Percentiles rank a stretch among this genome's conserved stretches.
These are phyloP conservation scores for Eumacrocentrus americanus DNA, from an alignment of 2,888 invertebrate genomes.

Conservation along the genomic window DNA sequence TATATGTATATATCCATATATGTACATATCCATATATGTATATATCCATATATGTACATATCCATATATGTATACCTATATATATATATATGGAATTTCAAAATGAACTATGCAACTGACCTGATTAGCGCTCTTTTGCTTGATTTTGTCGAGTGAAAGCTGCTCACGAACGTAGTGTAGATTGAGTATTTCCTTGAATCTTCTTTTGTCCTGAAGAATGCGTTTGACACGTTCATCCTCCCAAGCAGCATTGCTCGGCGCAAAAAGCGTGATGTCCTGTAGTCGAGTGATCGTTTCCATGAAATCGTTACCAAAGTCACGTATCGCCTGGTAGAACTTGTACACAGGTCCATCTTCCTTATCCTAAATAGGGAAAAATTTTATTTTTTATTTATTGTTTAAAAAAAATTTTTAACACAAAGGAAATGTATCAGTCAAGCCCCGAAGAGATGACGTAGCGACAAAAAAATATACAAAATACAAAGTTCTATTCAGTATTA, in stretches of 20 bases:
- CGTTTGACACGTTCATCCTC: constrained; percentile 75
- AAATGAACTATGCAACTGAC: constrained; percentile 62
- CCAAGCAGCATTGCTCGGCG: constrained; percentile 89
- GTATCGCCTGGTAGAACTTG: constrained; percentile 82
- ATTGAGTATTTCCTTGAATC: constrained; percentile 77
- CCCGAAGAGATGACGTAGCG: no score
- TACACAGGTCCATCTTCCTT: constrained; percentile 78
- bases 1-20: not conserved
- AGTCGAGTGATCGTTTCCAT: constrained; percentile 73
- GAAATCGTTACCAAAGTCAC: constrained; percentile 78
- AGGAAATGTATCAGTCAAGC: not conserved
- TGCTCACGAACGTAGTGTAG: constrained; percentile 82
- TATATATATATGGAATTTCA: not conserved
- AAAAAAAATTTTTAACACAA: not conserved
- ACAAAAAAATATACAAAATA: no score
- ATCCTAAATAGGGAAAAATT: constrained; percentile 63
- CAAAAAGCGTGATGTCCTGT: constrained; percentile 83
- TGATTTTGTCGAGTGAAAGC: constrained; percentile 77
- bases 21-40: not conserved
- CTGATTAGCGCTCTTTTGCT: constrained; percentile 73
- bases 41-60: no score
- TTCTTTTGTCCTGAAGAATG: constrained; percentile 70
- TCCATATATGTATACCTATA: not conserved
- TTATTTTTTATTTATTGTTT: constrained; percentile 6
- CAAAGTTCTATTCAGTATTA: no score